A percentile compares a stretch with the other conserved stretches of the same genome.
Evolutionary conservation across 2,113 vertebrate species (phyloP).

Genomic region (Mungos mungo): DNA sequence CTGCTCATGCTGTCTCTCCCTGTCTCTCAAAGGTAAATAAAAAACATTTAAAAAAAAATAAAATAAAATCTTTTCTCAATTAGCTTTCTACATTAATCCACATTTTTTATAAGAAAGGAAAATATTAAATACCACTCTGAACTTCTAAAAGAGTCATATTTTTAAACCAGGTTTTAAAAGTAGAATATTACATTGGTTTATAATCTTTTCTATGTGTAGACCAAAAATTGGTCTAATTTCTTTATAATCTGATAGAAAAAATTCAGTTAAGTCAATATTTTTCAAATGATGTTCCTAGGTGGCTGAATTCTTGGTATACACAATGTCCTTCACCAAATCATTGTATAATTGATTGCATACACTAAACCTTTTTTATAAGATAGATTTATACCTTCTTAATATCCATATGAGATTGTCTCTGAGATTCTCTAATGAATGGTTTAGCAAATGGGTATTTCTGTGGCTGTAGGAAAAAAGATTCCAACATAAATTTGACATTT

Average conservation of each 20-base stretch:
- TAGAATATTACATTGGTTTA: background rate
- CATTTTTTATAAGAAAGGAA: constrained; percentile 43
- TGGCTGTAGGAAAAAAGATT: background rate
- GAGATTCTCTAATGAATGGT: background rate
- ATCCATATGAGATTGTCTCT: background rate
- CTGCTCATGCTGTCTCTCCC: too few species aligned
- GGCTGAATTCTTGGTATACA: background rate
- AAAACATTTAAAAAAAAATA: too few species aligned
- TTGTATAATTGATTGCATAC: background rate
- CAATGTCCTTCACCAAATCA: background rate
- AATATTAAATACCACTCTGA: background rate
- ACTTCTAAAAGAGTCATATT: background rate
- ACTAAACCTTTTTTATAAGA: background rate
- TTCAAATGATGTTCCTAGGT: constrained; percentile 4
- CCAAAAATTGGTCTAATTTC: background rate
- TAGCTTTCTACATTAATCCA: constrained; percentile 46
- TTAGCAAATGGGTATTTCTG: constrained; percentile 1
- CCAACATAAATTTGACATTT: background rate
- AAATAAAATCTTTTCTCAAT: background rate
- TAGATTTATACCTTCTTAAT: background rate
- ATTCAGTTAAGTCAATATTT: constrained; percentile 28
- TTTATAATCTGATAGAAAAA: background rate
- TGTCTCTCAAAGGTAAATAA: too few species aligned
- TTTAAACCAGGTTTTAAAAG: constrained; percentile 19
- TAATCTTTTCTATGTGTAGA: background rate